Conservation (phyloP, 2,113 vertebrate genomes). For the Hiodon alosoides region DNA sequence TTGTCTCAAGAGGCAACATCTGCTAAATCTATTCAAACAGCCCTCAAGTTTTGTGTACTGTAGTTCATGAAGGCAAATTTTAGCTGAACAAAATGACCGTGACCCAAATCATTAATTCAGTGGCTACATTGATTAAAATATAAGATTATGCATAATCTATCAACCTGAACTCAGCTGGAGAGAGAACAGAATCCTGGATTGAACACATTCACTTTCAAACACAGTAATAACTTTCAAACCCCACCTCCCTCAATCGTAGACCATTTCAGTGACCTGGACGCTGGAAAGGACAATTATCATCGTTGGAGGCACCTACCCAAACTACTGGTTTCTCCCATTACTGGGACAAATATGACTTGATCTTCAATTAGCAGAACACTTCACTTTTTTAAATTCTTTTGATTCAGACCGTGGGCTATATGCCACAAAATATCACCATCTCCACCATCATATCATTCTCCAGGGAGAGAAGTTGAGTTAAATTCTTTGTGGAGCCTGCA, state of each 20-base stretch:
- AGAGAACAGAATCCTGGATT: neutral
- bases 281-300: slow-evolving; percentile 12
- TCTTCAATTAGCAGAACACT: slow-evolving; percentile 13
- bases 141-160: neutral
- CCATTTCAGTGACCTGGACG: neutral
- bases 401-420: neutral
- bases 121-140: neutral
- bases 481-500: slow-evolving; percentile 21
- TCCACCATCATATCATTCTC: slow-evolving; percentile 8
- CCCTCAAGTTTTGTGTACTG: neutral
- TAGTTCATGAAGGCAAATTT: slow-evolving; percentile 5
- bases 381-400: slow-evolving; percentile 1
- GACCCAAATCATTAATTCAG: slow-evolving; percentile 14
- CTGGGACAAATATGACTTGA: neutral
- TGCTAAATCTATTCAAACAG: neutral
- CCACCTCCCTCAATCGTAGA: neutral
- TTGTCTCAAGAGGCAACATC: slow-evolving; percentile 8
- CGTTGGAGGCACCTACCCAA: neutral
- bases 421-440: neutral
- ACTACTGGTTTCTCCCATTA: neutral
- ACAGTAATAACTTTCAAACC: neutral
- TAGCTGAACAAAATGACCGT: slow-evolving; percentile 7
- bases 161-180: too few species aligned
- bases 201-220: neutral
- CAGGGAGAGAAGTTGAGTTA: slow-evolving; percentile 12